Base-by-base conservation (phyloP, 2,113 vertebrate species). In the Phainopepla nitens region DNA sequence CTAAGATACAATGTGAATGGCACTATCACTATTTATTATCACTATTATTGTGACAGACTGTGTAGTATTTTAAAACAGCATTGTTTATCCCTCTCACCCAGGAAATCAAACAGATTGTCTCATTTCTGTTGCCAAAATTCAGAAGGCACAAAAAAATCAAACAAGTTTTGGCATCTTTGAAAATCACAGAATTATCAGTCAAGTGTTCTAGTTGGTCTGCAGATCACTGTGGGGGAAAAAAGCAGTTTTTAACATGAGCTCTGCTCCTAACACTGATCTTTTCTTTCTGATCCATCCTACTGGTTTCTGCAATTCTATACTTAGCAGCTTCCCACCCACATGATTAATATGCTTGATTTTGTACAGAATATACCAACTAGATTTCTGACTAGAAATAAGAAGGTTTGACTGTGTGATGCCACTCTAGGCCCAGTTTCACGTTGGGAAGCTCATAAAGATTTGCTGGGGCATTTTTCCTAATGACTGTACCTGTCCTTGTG, bases 31-130 rank as follows among this genome's bases (percentile, higher is more conserved):
- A 39, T 39, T 39, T 39, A 39, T 39, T 39, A 39, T 39, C 39
- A n/a, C n/a, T 39, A 12, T 39, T 39, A 39, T 39, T 10, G n/a
- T 51, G 79, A 88, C 93, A 95, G 86, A 77, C 41, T 57, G 57
- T 28, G 61, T 17, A 31, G 45, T 61, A 53, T 23, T 57, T 76
- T 90, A 24, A 41, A 90, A 31, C 66, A 85, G 54, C 54, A 77
- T 57, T 94, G 61, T 92, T 94, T 83, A 92, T 77, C 65, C 42
- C 68, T 86, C 68, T 76, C 75, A 56, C 36, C 17, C 71, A 83
- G 62, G 62, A 90, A 92, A 95, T 77, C 8, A 89, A 92, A 92
- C 50, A 90, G 80, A 94, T 69, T 86, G 76, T 57, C 54, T 89
- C 57, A 28, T 82, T 85, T 82, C 76, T 88, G 57, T 76, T 92